Base-by-base conservation (phyloP, 2,888 invertebrate genomes). In the Scaptomyza polygonia region DNA sequence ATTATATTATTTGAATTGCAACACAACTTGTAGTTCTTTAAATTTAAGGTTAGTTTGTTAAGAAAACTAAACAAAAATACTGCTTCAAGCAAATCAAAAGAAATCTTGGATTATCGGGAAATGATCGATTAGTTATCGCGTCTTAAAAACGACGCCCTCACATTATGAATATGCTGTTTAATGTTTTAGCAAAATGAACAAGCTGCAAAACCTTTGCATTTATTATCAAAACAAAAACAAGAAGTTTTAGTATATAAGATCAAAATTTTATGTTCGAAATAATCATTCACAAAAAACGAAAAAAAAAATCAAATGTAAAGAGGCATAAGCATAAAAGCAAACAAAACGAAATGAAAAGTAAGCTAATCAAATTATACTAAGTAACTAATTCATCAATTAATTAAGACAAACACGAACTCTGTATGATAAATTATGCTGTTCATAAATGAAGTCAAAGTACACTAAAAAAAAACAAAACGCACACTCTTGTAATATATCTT, bases 401-500 rank as follows among this genome's bases (percentile, higher is more conserved):
- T 59, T 47, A 65, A 57, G 57, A 25, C 40, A 40, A 61, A 66
- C 9, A 7, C 12, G 21, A 32, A 54, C 45, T n/a, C 51, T 59
- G 34, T 62, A 57, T 40, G 54, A 40, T 63, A 59, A 59, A 56
- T 54, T 73, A 76, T 86, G 88, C 88, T 89, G 89, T 88, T 88
- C 80, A 88, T 86, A 77, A 88, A 86, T 78, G 82, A 89, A 79
- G 79, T 79, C 86, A 68, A 84, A 64, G 78, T 70, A 52, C 55
- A 62, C 16, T 16, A 12, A 11, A 32, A 9, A 32, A 8, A 30
- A 8, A 32, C n/a, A 36, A 2, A 39, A 63, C n/a, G 48, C 48
- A 45, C 18, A 16, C 25, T 11, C 32, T n/a, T n/a, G n/a, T n/a
- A n/a, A 48, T 21, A 47, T 5, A 36, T 14, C 0, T n/a, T n/a